These are phyloP conservation scores for Hippocampus barbouri DNA, from an alignment of 2,113 vertebrate species.

Conservation along the genomic window DNA sequence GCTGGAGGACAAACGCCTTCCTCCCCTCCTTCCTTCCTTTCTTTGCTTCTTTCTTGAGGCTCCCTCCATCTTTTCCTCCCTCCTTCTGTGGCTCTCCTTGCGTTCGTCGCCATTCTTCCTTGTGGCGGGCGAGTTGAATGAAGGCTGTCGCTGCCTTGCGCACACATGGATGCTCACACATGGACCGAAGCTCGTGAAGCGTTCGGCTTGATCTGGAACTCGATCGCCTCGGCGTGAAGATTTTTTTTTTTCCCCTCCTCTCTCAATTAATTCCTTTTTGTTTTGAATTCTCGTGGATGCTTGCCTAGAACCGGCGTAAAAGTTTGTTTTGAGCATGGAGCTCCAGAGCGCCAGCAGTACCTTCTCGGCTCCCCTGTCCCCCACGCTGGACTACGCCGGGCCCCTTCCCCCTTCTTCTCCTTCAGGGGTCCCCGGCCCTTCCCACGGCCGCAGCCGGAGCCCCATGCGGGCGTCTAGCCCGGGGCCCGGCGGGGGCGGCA, in stretches of 20 bases:
- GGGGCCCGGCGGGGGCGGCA: constrained; percentile 67
- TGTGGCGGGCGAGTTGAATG: neutral
- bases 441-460: constrained; percentile 33
- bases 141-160: constrained; percentile 8
- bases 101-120: neutral
- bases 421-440: constrained; percentile 26
- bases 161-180: constrained; percentile 31
- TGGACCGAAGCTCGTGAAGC: neutral
- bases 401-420: constrained; percentile 39
- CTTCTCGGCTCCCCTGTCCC: constrained; percentile 72
- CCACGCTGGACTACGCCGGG: constrained; percentile 47
- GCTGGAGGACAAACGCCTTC: constrained; percentile 45
- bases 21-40: constrained; percentile 24
- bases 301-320: neutral
- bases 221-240: neutral
- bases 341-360: constrained; percentile 79
- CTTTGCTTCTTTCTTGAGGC: neutral
- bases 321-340: constrained; percentile 76
- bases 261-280: too few relatives aligned
- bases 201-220: neutral
- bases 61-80: neutral
- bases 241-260: neutral
- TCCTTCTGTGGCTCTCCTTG: neutral
- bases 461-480: constrained; percentile 64
- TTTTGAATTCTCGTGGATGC: neutral